Evolutionary conservation across 2,888 invertebrate species (phyloP).

Genomic region (Melanotus villosus): DNA sequence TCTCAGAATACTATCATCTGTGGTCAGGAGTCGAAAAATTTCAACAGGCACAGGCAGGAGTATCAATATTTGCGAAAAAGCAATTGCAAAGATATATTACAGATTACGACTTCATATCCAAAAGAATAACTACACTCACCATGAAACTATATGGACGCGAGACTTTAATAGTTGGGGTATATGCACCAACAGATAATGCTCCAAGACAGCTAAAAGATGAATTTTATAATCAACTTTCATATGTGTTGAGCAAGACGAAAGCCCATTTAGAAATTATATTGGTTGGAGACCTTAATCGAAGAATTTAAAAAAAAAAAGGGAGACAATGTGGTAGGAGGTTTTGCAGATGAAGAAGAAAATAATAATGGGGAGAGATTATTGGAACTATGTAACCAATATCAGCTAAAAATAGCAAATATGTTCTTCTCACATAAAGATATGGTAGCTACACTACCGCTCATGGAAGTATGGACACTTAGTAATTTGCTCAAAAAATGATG

Average conservation of each 20-base stretch:
- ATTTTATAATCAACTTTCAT: conserved; percentile 7
- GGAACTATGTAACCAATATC: too few relatives aligned
- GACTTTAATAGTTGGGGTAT: conserved; percentile 4
- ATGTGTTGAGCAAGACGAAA: background rate
- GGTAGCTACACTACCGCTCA: too few relatives aligned
- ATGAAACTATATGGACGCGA: conserved; percentile 18
- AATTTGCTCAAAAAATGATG: too few relatives aligned
- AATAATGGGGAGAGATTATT: background rate
- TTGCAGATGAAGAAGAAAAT: conserved; percentile 7
- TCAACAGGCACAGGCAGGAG: conserved; percentile 41
- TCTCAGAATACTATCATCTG: conserved; percentile 40
- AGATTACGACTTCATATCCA: background rate
- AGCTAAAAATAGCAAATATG: too few relatives aligned
- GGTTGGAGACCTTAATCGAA: conserved; percentile 8
- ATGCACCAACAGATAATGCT: background rate
- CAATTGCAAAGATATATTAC: background rate
- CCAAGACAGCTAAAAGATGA: background rate
- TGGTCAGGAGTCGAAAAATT: conserved; percentile 38
- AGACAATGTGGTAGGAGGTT: conserved; percentile 5
- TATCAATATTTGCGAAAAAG: conserved; percentile 32
- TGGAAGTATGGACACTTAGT: too few relatives aligned
- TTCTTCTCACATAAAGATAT: too few relatives aligned
- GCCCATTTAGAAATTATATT: conserved; percentile 6
- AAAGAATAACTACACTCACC: conserved; percentile 5
- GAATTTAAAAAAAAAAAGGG: conserved; percentile 7